phyloP scores from a whole-genome alignment of 2,113 vertebrate genomes.

The Trogon melanurus region DNA sequence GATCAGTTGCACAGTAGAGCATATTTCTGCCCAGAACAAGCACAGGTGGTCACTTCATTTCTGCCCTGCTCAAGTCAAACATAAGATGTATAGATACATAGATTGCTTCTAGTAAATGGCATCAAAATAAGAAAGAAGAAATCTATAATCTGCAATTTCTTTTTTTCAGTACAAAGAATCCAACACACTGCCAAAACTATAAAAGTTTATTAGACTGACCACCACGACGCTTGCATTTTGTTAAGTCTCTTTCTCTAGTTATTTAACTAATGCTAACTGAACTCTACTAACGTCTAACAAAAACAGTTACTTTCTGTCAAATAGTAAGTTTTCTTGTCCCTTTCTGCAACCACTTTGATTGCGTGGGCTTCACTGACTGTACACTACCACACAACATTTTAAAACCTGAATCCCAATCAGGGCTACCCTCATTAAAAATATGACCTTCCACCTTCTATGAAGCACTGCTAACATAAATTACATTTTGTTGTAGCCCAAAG shows the following conservation, averaged over 20 bases:
- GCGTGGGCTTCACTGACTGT: constrained; percentile 12
- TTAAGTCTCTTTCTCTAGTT: background rate
- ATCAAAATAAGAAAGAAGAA: background rate
- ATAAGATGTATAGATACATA: background rate
- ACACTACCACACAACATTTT: constrained; percentile 2
- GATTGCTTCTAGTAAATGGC: background rate
- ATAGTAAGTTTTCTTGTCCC: background rate
- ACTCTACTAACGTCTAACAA: background rate
- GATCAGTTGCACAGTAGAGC: background rate
- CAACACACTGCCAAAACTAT: background rate
- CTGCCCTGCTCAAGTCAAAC: background rate
- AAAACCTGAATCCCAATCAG: constrained; percentile 33
- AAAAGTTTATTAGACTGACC: background rate
- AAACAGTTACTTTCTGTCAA: background rate
- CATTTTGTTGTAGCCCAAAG: constrained; percentile 84
- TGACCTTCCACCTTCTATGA: constrained; percentile 69
- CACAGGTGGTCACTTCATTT: background rate
- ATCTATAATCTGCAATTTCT: background rate
- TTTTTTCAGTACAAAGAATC: background rate
- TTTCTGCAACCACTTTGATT: background rate
- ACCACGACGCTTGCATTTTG: background rate
- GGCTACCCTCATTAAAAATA: constrained; percentile 69
- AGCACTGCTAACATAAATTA: constrained; percentile 85
- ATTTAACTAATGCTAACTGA: background rate
- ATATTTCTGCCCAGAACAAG: background rate